Evolutionary conservation across 2,888 invertebrate genomes (phyloP).

Genomic region (Geotrupes spiniger): DNA sequence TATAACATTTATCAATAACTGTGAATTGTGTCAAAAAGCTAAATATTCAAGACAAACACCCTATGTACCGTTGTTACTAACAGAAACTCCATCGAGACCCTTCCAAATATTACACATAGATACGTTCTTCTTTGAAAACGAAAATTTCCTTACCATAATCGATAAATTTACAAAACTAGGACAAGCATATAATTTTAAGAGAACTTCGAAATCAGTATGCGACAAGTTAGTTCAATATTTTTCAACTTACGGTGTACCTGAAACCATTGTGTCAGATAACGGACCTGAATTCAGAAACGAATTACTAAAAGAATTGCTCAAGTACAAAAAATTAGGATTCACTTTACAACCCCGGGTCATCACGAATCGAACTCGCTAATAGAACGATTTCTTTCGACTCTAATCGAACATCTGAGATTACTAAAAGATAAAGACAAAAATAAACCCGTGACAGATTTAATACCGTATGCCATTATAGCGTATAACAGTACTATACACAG

Average conservation of each 20-base stretch:
- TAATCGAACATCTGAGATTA: slow-evolving; percentile 14
- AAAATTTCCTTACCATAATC: too few relatives aligned
- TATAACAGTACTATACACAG: slow-evolving; percentile 10
- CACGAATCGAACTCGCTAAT: slow-evolving; percentile 10
- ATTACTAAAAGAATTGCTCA: too few relatives aligned
- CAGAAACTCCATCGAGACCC: not conserved
- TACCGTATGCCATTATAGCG: not conserved
- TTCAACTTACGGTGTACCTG: too few relatives aligned
- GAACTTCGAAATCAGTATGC: too few relatives aligned
- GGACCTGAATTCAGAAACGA: too few relatives aligned
- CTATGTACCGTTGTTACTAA: not conserved
- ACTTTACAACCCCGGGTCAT: slow-evolving; percentile 8
- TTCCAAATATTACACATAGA: too few relatives aligned
- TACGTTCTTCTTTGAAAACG: too few relatives aligned
- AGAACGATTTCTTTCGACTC: slow-evolving; percentile 13
- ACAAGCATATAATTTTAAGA: too few relatives aligned
- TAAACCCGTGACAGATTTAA: not conserved
- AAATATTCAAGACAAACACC: not conserved
- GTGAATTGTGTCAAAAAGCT: slow-evolving; percentile 1
- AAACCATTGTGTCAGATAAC: too few relatives aligned
- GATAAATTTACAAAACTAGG: too few relatives aligned
- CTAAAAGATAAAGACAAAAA: not conserved
- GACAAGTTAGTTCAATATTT: too few relatives aligned
- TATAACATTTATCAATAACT: not conserved
- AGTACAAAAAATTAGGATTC: too few relatives aligned